A percentile compares a stretch with the other conserved stretches of the same genome.
Evolutionary conservation across 2,797 vertebrate genomes (phyloP).

Genomic region (Gymnopithys bicolor): DNA sequence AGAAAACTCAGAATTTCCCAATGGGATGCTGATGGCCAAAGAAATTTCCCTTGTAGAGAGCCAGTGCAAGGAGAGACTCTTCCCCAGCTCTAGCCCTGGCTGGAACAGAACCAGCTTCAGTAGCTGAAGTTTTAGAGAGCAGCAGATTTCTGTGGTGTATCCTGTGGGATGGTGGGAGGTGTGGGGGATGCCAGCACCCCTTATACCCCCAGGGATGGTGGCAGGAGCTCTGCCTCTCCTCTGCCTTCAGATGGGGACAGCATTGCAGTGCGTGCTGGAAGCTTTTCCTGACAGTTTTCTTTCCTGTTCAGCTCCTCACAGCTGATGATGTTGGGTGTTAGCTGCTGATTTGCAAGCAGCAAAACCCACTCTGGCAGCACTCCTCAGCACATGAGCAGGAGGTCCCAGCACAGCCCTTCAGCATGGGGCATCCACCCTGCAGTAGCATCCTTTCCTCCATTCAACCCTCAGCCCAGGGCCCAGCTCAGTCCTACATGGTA

Average conservation of each 20-base stretch:
- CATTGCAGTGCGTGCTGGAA: fast-evolving
- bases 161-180: not conserved
- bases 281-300: not conserved
- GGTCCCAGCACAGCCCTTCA: fast-evolving
- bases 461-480: not conserved
- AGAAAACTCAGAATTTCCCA: not conserved
- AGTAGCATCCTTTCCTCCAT: not conserved
- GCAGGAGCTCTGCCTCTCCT: not conserved
- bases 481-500: not conserved
- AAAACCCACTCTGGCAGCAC: not conserved
- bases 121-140: not conserved
- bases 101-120: not conserved
- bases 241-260: not conserved
- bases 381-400: not conserved
- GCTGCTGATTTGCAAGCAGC: not conserved
- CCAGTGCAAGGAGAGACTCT: not conserved
- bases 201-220: fast-evolving
- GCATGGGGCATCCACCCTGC: not conserved
- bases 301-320: not conserved
- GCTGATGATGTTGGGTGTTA: not conserved
- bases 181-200: fast-evolving
- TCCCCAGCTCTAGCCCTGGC: not conserved
- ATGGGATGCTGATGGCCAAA: not conserved
- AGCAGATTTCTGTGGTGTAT: not conserved
- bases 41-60: not conserved